phyloP scores from a whole-genome alignment of 2,888 invertebrate genomes.

The Amphiduros pacificus region DNA sequence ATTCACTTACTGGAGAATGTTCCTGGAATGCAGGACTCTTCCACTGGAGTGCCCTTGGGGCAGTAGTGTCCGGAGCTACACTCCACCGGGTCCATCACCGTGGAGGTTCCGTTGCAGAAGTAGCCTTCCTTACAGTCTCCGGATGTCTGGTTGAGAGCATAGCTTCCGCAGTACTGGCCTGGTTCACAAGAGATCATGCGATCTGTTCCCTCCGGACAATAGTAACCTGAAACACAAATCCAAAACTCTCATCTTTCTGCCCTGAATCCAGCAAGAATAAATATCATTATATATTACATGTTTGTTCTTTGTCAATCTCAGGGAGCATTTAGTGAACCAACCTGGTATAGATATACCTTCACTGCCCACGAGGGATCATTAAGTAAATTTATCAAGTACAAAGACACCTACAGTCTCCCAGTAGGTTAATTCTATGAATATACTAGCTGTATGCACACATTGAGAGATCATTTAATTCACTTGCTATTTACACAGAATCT shows the following conservation, averaged over 20 bases:
- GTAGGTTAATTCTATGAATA: too few relatives aligned
- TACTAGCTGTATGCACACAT: too few relatives aligned
- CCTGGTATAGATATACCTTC: too few relatives aligned
- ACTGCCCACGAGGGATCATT: too few relatives aligned
- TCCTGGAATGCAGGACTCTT: conserved; percentile 46
- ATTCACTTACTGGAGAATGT: conserved; percentile 45
- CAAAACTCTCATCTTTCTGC: neutral
- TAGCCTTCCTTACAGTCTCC: conserved; percentile 47
- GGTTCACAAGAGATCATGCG: conserved; percentile 43
- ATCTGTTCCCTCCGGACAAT: conserved; percentile 48
- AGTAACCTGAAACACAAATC: conserved; percentile 38
- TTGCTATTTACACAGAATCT: too few relatives aligned
- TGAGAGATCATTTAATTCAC: too few relatives aligned
- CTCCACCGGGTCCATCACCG: conserved; percentile 37
- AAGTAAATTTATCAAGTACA: too few relatives aligned
- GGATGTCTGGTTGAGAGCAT: conserved; percentile 39
- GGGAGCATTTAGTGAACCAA: too few relatives aligned
- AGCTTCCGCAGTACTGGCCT: conserved; percentile 50
- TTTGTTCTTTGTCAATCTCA: too few relatives aligned
- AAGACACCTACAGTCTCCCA: too few relatives aligned
- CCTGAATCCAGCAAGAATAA: neutral
- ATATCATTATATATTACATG: too few relatives aligned
- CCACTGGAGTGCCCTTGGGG: conserved; percentile 42
- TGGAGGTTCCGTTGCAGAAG: conserved; percentile 53
- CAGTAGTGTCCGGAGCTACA: conserved; percentile 51